These are phyloP conservation scores for Heliconius melpomene DNA, from an alignment of 1,140 invertebrate genomes.

Conservation along the genomic window DNA sequence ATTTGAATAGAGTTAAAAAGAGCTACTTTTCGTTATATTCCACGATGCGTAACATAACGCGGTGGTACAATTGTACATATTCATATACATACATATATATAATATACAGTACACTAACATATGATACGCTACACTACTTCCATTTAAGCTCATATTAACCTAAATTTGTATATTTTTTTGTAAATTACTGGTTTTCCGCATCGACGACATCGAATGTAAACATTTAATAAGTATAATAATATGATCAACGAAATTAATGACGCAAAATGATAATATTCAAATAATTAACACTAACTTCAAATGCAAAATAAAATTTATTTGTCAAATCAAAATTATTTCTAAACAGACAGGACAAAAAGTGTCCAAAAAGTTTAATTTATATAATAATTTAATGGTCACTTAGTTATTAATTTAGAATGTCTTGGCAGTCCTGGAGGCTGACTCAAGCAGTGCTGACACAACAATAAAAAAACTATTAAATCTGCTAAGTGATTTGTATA, in stretches of 20 bases:
- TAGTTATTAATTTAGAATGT: constrained; percentile 32
- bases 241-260: background rate
- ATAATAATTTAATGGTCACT: constrained; percentile 30
- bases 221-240: background rate
- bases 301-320: constrained; percentile 34
- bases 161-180: constrained; percentile 5
- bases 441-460: constrained; percentile 7
- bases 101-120: background rate
- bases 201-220: background rate
- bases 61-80: constrained; percentile 6
- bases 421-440: constrained; percentile 22
- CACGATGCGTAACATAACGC: background rate
- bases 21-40: background rate
- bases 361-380: constrained; percentile 28
- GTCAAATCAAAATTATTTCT: constrained; percentile 24
- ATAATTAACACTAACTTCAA: constrained; percentile 27
- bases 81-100: constrained; percentile 6
- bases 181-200: constrained; percentile 10
- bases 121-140: constrained; percentile 4
- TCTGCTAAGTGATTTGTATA: background rate
- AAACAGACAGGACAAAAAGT: constrained; percentile 27
- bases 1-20: background rate
- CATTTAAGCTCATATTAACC: constrained; percentile 11
- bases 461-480: background rate
- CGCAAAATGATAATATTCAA: background rate